phyloP scores from a whole-genome alignment of 1,140 invertebrate species.

The Reticulitermes speratus region DNA sequence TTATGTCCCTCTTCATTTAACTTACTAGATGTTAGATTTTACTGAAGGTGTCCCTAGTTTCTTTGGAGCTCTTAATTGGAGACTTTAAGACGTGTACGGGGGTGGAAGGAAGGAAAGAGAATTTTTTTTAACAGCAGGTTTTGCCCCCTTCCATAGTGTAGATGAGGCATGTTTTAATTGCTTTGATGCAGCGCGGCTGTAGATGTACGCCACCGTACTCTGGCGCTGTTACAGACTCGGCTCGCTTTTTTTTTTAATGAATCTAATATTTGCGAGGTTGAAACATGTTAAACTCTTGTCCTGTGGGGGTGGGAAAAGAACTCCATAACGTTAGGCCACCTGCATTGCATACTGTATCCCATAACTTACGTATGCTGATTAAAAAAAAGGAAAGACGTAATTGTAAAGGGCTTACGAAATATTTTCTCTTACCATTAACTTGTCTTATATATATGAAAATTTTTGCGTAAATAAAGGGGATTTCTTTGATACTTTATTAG shows the following conservation, averaged over 20 bases:
- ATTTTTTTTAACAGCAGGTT: constrained; percentile 13
- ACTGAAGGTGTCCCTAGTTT: constrained; percentile 14
- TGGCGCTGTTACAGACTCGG: neutral
- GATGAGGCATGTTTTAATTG: constrained; percentile 18
- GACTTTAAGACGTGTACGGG: neutral
- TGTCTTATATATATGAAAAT: neutral
- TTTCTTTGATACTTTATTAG: constrained; percentile 12
- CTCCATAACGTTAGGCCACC: neutral
- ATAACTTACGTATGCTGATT: constrained; percentile 4
- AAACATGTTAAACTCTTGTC: constrained; percentile 13
- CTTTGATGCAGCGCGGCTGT: neutral
- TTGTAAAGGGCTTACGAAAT: neutral
- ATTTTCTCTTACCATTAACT: constrained; percentile 8
- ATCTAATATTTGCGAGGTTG: constrained; percentile 18
- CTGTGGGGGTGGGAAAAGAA: neutral
- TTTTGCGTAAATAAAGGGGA: neutral
- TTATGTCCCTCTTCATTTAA: neutral
- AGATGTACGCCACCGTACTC: neutral
- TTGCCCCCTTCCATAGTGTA: neutral
- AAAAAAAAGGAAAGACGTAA: constrained; percentile 1
- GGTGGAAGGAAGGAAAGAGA: neutral
- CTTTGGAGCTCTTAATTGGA: constrained; percentile 18
- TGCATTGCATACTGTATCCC: neutral
- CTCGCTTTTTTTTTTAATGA: constrained; percentile 9
- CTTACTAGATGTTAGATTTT: neutral